A percentile compares a stretch with the other conserved stretches of the same genome.
Evolutionary conservation across 2,888 invertebrate genomes (phyloP).

Genomic region (Volucella bombylans): DNA sequence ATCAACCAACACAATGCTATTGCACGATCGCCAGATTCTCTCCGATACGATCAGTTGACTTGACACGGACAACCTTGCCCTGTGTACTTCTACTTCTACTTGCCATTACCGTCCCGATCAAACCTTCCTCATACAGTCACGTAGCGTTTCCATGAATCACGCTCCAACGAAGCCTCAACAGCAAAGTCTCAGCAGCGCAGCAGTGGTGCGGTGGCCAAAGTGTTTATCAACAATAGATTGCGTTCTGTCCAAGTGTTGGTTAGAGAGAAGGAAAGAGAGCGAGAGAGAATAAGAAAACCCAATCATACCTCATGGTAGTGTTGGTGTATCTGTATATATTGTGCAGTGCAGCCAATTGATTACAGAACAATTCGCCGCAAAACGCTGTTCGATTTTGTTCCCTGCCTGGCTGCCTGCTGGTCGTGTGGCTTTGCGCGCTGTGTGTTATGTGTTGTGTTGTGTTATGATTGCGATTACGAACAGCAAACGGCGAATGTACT

Average conservation of each 20-base stretch:
- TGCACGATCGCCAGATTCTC: conserved; percentile 26
- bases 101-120: conserved; percentile 36
- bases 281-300: conserved; percentile 1
- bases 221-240: conserved; percentile 70
- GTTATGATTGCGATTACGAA: too few relatives aligned
- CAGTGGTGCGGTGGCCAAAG: conserved; percentile 48
- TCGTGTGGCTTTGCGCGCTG: conserved; percentile 44
- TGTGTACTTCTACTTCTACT: conserved; percentile 65
- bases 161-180: conserved; percentile 46
- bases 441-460: too few relatives aligned
- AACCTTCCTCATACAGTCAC: conserved; percentile 56
- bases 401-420: conserved; percentile 38
- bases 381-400: conserved; percentile 17
- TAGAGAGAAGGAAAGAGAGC: conserved; percentile 22
- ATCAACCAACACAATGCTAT: conserved; percentile 2
- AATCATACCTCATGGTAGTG: not conserved
- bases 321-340: conserved; percentile 15
- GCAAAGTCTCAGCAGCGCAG: conserved; percentile 29
- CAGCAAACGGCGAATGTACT: conserved; percentile 54
- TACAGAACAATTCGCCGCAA: conserved; percentile 69
- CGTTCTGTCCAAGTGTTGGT: conserved; percentile 33
- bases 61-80: conserved; percentile 70
- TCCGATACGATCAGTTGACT: conserved; percentile 39
- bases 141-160: conserved; percentile 72
- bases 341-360: conserved; percentile 59